These are phyloP conservation scores for Zaprionus nigranus DNA, from an alignment of 1,140 invertebrate species.

Conservation along the genomic window DNA sequence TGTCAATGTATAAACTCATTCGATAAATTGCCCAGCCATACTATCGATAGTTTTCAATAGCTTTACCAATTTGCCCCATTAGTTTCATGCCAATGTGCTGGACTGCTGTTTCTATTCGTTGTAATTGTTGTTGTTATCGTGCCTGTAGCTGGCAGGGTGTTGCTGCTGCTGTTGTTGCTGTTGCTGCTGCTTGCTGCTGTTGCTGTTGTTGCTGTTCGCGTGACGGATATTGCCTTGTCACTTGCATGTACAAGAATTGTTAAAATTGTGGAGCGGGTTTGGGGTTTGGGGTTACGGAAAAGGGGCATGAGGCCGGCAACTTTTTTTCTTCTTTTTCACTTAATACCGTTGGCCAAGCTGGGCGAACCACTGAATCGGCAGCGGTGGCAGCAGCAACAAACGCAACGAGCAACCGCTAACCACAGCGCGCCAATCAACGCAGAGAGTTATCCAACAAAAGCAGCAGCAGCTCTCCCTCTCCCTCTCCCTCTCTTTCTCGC, in stretches of 20 bases:
- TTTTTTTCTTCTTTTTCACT: constrained; percentile 26
- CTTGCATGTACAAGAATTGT: constrained; percentile 82
- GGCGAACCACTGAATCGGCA: constrained; percentile 18
- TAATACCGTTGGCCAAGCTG: constrained; percentile 45
- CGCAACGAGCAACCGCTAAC: constrained; percentile 56
- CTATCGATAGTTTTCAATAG: background rate
- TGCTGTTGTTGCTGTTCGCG: constrained; percentile 71
- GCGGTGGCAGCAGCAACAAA: constrained; percentile 8
- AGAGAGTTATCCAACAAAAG: constrained; percentile 51
- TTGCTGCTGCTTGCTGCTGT: constrained; percentile 53
- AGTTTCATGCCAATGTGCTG: constrained; percentile 55
- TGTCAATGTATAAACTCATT: too few relatives aligned
- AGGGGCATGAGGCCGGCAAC: constrained; percentile 11
- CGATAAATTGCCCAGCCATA: background rate
- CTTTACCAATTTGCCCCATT: constrained; percentile 21
- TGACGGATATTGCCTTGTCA: constrained; percentile 82
- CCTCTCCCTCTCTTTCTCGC: constrained; percentile 42
- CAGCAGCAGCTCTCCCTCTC: constrained; percentile 5
- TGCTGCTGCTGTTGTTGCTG: constrained; percentile 44
- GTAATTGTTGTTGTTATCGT: constrained; percentile 31
- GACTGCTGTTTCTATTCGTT: constrained; percentile 17
- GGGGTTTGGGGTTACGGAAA: constrained; percentile 38
- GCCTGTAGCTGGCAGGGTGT: constrained; percentile 50
- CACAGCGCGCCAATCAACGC: constrained; percentile 73
- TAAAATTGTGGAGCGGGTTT: constrained; percentile 61